Percentiles rank a stretch among this genome's conserved stretches.
Conservation (phyloP, 2,888 invertebrate species). For the Stenoptilia bipunctidactyla region DNA sequence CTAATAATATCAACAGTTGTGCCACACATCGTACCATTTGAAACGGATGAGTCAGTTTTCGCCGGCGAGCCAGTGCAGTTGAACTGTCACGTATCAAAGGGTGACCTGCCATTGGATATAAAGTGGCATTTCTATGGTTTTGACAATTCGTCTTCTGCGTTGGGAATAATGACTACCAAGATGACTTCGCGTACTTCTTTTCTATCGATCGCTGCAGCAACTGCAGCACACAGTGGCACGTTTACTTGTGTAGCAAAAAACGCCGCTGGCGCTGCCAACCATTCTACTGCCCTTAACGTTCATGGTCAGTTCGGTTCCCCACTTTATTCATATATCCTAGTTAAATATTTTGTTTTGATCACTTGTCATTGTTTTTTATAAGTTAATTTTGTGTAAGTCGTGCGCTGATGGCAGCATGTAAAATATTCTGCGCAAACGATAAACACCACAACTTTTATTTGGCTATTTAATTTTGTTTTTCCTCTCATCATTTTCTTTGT, state of each 20-base stretch:
- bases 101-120: conserved; percentile 81
- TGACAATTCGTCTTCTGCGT: conserved; percentile 67
- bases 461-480: conserved; percentile 14
- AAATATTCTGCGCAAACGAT: not conserved
- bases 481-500: not conserved
- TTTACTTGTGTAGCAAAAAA: conserved; percentile 84
- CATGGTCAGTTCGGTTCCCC: conserved; percentile 55
- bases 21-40: conserved; percentile 77
- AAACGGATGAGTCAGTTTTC: conserved; percentile 76
- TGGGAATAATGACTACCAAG: conserved; percentile 74
- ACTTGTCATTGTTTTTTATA: conserved; percentile 7
- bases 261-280: conserved; percentile 77
- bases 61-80: conserved; percentile 78
- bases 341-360: not conserved
- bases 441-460: conserved; percentile 10
- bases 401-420: not conserved
- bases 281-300: conserved; percentile 73
- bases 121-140: conserved; percentile 81
- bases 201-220: conserved; percentile 78
- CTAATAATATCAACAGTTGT: conserved; percentile 70
- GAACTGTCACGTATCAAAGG: conserved; percentile 78
- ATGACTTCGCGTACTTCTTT: conserved; percentile 78
- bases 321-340: not conserved
- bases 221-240: conserved; percentile 78
- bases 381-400: not conserved